A percentile compares a stretch with the other conserved stretches of the same genome.
phyloP scores from a whole-genome alignment of 2,113 vertebrate genomes.

The Oryzias javanicus region DNA sequence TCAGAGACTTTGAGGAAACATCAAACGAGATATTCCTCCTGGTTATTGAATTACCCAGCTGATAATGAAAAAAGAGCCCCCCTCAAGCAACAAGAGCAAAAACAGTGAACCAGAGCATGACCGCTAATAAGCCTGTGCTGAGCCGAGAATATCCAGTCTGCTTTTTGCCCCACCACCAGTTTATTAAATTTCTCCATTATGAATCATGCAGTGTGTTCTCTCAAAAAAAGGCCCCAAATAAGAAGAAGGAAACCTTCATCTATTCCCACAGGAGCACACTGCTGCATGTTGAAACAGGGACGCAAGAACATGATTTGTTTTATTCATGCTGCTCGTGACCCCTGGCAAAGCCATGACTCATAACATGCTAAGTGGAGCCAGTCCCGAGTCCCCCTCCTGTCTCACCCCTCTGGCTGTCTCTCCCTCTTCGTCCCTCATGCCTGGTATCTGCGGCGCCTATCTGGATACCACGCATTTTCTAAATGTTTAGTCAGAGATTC shows the following conservation, averaged over 20 bases:
- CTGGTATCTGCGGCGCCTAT: conserved; percentile 57
- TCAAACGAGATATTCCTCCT: conserved; percentile 42
- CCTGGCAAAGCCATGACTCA: conserved; percentile 54
- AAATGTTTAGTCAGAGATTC: conserved; percentile 58
- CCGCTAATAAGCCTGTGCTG: conserved; percentile 28
- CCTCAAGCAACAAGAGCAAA: conserved; percentile 21
- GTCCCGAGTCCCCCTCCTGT: conserved; percentile 17
- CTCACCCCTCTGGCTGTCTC: conserved; percentile 25
- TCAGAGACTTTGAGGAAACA: conserved; percentile 37
- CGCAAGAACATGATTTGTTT: conserved; percentile 50
- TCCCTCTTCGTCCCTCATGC: conserved; percentile 9
- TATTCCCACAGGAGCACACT: conserved; percentile 29
- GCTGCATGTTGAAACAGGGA: conserved; percentile 23
- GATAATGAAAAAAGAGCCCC: conserved; percentile 15
- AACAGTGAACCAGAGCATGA: conserved; percentile 20
- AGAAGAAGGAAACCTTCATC: conserved; percentile 19
- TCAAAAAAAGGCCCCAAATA: conserved; percentile 20
- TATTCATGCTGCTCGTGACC: conserved; percentile 62
- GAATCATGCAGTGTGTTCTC: conserved; percentile 28
- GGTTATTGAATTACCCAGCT: conserved; percentile 41
- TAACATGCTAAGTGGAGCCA: conserved; percentile 44
- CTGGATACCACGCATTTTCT: conserved; percentile 66
- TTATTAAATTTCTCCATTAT: conserved; percentile 47
- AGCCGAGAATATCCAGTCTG: conserved; percentile 27
- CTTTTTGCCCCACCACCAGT: conserved; percentile 28